Evolutionary conservation across 2,888 invertebrate species (phyloP), one percentile per base, ranked within the genome.

Genomic region (Pasiphila rectangulata): DNA sequence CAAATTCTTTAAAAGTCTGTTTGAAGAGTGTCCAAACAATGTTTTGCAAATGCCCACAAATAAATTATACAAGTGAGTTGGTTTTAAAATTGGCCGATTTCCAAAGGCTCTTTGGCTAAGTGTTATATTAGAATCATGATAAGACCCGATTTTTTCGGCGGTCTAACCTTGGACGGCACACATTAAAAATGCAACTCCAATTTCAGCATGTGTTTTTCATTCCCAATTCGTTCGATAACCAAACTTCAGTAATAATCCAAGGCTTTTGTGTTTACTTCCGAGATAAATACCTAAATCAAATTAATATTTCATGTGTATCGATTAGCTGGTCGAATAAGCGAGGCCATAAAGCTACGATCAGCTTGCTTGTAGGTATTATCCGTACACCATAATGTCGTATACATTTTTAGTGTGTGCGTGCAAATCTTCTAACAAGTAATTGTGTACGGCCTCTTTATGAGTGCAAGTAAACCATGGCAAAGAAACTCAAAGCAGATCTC

Each of bases 81-180:
- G 63, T 60, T 61, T 59, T 55, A 54, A 58, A 60, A 53, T 75
- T 80, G 78, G 76, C 72, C 47, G 51, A 54, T 47, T 43, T 69
- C 76, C 77, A 77, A 79, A 75, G 73, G 75, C 68, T 75, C 56
- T 73, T 69, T 66, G 69, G 63, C 64, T 57, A 63, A 63, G 60
- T 61, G 57, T 63, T 61, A 57, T 56, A 19, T 32, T 6, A 61
- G 51, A 63, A 63, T 64, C 56, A 54, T 58, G 64, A 64, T 60
- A 64, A 54, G 53, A 56, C 53, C 58, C 60, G n/a, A 65, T 59
- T 50, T 55, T 58, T 52, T 47, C 50, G 56, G 55, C 54, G 57
- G 56, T 59, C 47, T 57, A 61, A 66, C 71, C 67, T 74, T 73
- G 67, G 69, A 71, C 65, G 67, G 63, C 58, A 63, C 69, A 64